Percentiles rank a stretch among this genome's conserved stretches.
phyloP scores from a whole-genome alignment of 2,888 invertebrate species.

The Entomobrya proxima region DNA sequence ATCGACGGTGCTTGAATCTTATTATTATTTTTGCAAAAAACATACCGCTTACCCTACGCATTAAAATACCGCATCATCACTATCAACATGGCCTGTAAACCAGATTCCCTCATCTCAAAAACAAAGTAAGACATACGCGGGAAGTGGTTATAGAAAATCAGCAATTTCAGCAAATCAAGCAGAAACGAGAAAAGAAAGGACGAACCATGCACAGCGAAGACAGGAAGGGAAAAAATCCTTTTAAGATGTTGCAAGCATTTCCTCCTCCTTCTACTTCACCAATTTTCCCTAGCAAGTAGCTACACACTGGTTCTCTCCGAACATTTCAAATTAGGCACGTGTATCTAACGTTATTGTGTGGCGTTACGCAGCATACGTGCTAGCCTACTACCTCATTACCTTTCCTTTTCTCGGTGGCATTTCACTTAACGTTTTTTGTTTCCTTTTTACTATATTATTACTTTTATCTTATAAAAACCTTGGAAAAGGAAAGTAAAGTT shows the following conservation, averaged over 20 bases:
- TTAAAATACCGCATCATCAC: constrained; percentile 9
- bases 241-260: constrained; percentile 31
- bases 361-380: neutral
- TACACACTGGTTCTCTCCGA: neutral
- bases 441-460: constrained; percentile 4
- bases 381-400: neutral
- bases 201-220: neutral
- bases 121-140: neutral
- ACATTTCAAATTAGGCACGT: constrained; percentile 22
- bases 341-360: constrained; percentile 3
- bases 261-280: neutral
- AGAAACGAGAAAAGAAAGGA: constrained; percentile 38
- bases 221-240: constrained; percentile 23
- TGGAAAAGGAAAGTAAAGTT: constrained; percentile 1
- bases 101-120: constrained; percentile 2
- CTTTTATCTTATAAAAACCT: constrained; percentile 11
- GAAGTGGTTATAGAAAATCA: neutral
- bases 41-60: neutral
- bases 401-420: constrained; percentile 26
- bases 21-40: neutral
- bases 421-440: constrained; percentile 56
- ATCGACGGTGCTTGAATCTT: neutral
- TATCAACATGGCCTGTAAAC: too few relatives aligned
- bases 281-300: neutral
- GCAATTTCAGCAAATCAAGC: constrained; percentile 58